Base-by-base conservation (phyloP, 2,797 vertebrate genomes). In the Myripristis murdjan region DNA sequence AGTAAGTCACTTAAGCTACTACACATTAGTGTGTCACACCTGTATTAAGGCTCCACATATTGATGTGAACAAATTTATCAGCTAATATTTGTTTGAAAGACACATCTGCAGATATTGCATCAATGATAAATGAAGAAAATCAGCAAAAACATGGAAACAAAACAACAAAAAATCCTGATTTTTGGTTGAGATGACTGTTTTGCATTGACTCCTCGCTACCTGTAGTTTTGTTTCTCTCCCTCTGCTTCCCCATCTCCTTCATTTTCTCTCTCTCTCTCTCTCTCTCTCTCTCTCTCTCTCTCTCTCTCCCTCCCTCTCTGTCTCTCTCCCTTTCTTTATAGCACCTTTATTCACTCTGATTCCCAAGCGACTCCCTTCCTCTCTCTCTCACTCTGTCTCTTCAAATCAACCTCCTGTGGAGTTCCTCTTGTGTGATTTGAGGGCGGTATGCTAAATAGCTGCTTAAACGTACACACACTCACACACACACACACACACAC, bases 261-360 rank as follows among this genome's bases (percentile, higher is more conserved):
- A 18, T n/a, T 46, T 41, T 48, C 28, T 9, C 20, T 22, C 46
- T 22, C 46, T 22, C 46, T 12, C 44, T 48, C 44, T 24, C 41
- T 20, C 59, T 16, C n/a, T 26, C 48, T 22, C 47, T 49, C 23
- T 56, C 70, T 7, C 52, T 39, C 52, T 62, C 24, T 7, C 28
- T 48, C 28, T 9, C 20, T 22, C 46, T 22, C 46, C 22, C 46
- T 12, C 44, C 48, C 44, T 24, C 41, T 20, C 59, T 16, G n/a
- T 26, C 48, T 22, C 47, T 49, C 23, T 56, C 70, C 7, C 52
- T 39, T 52, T 62, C 24, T 7, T 10, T 22, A 31, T 11, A 48
- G 8, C 54, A 39, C 60, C 35, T 63, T 72, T 75, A 68, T 85
- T 76, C 71, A 70, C 61, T 79, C 67, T 54, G 46, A 68, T 64